phyloP scores from a whole-genome alignment of 2,113 vertebrate genomes.

The Ictidomys tridecemlineatus region DNA sequence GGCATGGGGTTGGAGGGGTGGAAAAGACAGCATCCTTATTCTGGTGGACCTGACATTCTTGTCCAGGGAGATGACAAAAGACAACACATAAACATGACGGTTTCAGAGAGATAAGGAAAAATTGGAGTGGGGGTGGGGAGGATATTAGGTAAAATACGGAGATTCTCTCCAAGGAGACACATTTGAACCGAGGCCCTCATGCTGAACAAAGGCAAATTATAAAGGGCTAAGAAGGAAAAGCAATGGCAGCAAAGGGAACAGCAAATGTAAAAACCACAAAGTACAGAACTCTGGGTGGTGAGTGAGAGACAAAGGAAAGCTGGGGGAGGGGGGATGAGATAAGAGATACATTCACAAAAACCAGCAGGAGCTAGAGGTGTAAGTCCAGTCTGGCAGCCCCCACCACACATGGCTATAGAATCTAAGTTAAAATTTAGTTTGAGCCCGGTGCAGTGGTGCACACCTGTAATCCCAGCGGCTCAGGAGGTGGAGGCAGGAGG shows the following conservation, averaged over 20 bases:
- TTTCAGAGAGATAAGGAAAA: not conserved
- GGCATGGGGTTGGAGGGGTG: not conserved
- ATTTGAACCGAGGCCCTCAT: not conserved
- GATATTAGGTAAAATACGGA: not conserved
- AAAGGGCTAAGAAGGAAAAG: not conserved
- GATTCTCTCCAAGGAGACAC: not conserved
- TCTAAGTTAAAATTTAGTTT: not conserved
- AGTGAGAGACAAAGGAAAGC: not conserved
- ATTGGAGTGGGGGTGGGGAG: not conserved
- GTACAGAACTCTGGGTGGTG: not conserved
- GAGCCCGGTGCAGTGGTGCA: not conserved
- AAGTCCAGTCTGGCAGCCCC: not conserved
- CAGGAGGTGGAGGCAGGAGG: too few species aligned
- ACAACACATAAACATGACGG: not conserved
- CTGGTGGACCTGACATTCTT: not conserved
- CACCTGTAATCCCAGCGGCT: too few species aligned
- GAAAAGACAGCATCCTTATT: not conserved
- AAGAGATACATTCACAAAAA: slow-evolving; percentile 25
- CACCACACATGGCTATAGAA: not conserved
- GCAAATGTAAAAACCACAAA: not conserved
- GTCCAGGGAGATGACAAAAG: not conserved
- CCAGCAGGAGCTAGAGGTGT: not conserved
- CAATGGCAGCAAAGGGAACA: not conserved
- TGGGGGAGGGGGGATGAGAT: not conserved
- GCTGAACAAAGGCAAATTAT: not conserved